Evolutionary conservation across 2,113 vertebrate genomes (phyloP), one percentile per base, ranked within the genome.

Genomic region (Oxygymnocypris stewartii): DNA sequence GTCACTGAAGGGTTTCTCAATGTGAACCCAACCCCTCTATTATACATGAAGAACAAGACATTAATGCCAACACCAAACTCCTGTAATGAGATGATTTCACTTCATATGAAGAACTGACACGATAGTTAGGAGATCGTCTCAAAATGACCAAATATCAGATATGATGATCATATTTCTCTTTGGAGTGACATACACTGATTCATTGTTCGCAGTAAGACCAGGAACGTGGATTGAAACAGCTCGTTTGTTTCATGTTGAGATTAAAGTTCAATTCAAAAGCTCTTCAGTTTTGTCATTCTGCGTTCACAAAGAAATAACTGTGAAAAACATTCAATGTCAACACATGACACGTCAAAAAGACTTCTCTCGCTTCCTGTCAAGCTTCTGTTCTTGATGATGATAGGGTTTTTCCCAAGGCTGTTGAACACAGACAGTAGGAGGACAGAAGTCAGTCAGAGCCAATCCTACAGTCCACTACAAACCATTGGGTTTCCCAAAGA

Each of bases 401-500:
- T 87, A 14, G 54, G 47, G 65, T 91, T 91, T 94, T 94, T 92
- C 92, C n/a, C 93, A 91, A 78, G 84, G 87, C 79, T n/a, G 6
- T 54, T 37, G 1, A 25, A 44, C 67, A 59, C 74, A 90, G 85
- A 89, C 57, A 28, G 88, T 14, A 87, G 74, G 12, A n/a, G 82
- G 61, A 47, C 88, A 49, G 88, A 88, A 73, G 9, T 23, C 69
- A 73, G 91, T 93, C 69, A 63, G 69, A 69, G 12, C 16, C 49
- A 59, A 14, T 13, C n/a, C 67, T 40, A 14, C 13, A 40, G 2
- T 57, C 49, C 51, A 61, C 59, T 42, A 14, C 44, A 14, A 65
- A 31, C 40, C 31, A 37, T 23, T 18, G 42, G 54, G 28, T 25
- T 76, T 65, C 69, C 40, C 61, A 79, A 47, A 57, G 31, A 78